Base-by-base conservation (phyloP, 2,113 vertebrate species). In the Phylloscopus whistleri region DNA sequence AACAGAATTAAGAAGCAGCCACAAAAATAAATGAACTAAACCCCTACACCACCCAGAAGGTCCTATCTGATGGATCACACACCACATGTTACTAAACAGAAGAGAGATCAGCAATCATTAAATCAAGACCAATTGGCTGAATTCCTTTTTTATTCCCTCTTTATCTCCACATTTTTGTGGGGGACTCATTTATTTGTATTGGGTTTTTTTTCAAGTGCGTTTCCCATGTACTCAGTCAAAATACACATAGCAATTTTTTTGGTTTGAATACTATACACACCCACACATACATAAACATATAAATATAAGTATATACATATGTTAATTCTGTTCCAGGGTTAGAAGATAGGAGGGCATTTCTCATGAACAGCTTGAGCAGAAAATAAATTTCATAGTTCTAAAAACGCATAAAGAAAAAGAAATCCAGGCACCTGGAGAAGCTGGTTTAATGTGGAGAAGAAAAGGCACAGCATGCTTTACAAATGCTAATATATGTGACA, bases 371-470 rank as follows among this genome's bases (percentile, higher is more conserved):
- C 56, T 91, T 48, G 22, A 87, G 16, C 27, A 91, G 75, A 59
- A 63, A 70, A 91, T 1, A 64, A 76, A 73, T 35, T 11, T 13
- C 5, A 17, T 12, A 7, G 1, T 44, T 82, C 62, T 19, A 78
- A 84, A 84, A 82, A 35, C 6, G 22, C 22, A 39, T 2, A 28
- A 67, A 93, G 18, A 43, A 55, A 21, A 11, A 84, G 33, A 83
- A 94, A 94, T 52, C 24, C 87, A 92, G 24, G 13, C 35, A 72
- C n/a, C 41, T 74, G 59, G 41, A 90, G 51, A 69, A 94, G 55
- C 8, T 2, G 3, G 30, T 78, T 92, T 68, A 60, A 39, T 21
- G 24, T 3, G 39, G 35, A 44, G n/a, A 63, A 76, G 28, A 70
- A 88, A 89, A 81, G 43, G 33, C 62, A 76, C 0, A 3, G 53